phyloP scores from a whole-genome alignment of 2,888 invertebrate genomes.

The Blastobasis lacticolella region DNA sequence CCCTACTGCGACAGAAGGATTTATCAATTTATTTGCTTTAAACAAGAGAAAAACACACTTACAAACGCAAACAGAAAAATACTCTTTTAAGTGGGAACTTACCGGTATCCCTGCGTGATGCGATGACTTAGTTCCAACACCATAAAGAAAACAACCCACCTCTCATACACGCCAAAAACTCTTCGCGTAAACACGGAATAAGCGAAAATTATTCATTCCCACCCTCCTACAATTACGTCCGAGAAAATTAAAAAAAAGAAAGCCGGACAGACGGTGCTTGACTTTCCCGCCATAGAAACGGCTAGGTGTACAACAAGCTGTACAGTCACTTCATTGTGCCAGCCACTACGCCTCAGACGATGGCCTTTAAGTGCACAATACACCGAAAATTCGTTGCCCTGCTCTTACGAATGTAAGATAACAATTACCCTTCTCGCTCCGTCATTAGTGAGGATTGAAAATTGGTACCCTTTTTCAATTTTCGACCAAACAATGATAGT shows the following conservation, averaged over 20 bases:
- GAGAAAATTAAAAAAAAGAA: slow-evolving; percentile 14
- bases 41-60: no score
- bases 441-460: background rate
- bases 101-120: no score
- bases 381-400: background rate
- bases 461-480: no score
- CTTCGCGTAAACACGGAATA: slow-evolving; percentile 3
- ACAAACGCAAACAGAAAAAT: no score
- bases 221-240: no score
- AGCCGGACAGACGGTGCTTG: slow-evolving; percentile 32
- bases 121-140: no score
- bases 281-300: slow-evolving; percentile 23
- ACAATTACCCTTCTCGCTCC: background rate
- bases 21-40: no score
- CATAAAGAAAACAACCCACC: no score
- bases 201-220: no score
- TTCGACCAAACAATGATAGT: no score
- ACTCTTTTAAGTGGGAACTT: no score
- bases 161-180: background rate
- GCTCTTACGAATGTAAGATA: background rate
- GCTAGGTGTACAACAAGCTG: slow-evolving; percentile 10
- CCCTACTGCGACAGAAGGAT: no score
- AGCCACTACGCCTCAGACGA: slow-evolving; percentile 29
- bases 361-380: slow-evolving; percentile 15
- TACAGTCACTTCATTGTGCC: slow-evolving; percentile 25